Conservation (phyloP, 2,113 vertebrate genomes). For the Psittacus erithacus region DNA sequence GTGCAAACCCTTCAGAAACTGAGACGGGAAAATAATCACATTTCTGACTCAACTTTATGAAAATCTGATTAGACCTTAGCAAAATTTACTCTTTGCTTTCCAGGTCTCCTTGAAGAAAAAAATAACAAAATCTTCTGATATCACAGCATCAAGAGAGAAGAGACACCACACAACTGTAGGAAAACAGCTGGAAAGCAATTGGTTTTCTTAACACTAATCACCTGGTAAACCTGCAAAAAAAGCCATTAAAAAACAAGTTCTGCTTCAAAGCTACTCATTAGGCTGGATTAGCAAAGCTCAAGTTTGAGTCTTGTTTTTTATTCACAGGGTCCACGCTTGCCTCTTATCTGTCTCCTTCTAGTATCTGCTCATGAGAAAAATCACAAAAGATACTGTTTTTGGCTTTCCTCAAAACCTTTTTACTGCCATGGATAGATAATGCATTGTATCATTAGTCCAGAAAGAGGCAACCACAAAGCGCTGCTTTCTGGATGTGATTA, state of each 20-base stretch:
- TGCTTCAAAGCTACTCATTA: neutral
- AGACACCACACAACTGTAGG: neutral
- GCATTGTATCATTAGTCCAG: neutral
- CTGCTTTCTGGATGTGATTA: neutral
- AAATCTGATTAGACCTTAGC: neutral
- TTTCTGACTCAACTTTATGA: neutral
- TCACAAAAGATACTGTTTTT: neutral
- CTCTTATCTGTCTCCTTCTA: neutral
- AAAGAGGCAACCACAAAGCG: neutral
- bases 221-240: neutral
- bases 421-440: neutral
- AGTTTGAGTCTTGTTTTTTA: neutral
- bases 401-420: neutral
- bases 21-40: neutral
- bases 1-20: neutral
- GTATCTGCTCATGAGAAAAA: neutral
- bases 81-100: slow-evolving; percentile 28
- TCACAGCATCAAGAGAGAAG: neutral
- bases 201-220: neutral
- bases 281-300: neutral
- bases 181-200: neutral
- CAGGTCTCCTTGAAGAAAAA: neutral
- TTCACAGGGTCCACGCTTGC: neutral
- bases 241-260: neutral
- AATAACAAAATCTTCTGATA: neutral